Percentiles rank a stretch among this genome's conserved stretches.
Conservation (phyloP, 23 tunicate genomes). For the Phallusia fumigata region DNA sequence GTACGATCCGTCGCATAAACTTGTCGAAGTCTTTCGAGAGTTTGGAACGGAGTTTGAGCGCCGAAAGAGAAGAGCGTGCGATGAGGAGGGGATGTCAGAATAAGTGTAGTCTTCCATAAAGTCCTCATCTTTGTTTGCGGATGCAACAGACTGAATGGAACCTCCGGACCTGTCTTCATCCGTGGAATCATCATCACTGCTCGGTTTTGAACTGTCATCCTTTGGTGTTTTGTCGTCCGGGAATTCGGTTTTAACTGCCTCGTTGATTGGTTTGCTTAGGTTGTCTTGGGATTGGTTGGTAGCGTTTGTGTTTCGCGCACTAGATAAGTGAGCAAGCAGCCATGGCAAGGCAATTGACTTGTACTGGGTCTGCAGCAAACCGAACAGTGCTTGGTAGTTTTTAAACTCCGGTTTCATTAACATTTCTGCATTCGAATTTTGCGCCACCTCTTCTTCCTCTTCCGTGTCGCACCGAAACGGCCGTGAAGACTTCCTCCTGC, state of each 20-base stretch:
- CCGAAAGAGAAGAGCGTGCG: background rate
- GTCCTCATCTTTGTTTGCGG: background rate
- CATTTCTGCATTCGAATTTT: background rate
- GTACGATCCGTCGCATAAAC: slow-evolving; percentile 26
- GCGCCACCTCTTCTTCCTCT: background rate
- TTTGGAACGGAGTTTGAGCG: slow-evolving; percentile 43
- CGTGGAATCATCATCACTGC: background rate
- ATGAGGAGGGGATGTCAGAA: background rate
- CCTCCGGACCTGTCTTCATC: background rate
- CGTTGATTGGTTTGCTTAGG: background rate
- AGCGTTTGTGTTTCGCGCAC: background rate
- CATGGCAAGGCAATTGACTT: slow-evolving; percentile 33
- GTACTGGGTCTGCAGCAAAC: slow-evolving; percentile 29
- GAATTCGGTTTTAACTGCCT: background rate
- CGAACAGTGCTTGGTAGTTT: background rate
- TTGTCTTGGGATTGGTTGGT: background rate
- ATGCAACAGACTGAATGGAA: background rate
- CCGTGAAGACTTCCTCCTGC: slow-evolving; percentile 9
- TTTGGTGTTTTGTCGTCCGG: background rate
- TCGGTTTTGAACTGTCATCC: background rate
- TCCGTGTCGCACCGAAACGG: background rate
- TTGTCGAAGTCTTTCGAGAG: background rate
- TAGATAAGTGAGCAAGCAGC: slow-evolving; percentile 29
- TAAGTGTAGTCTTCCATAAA: background rate
- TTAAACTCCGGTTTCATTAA: background rate